phyloP scores from a whole-genome alignment of 2,888 invertebrate species.

The Phyllotreta striolata region DNA sequence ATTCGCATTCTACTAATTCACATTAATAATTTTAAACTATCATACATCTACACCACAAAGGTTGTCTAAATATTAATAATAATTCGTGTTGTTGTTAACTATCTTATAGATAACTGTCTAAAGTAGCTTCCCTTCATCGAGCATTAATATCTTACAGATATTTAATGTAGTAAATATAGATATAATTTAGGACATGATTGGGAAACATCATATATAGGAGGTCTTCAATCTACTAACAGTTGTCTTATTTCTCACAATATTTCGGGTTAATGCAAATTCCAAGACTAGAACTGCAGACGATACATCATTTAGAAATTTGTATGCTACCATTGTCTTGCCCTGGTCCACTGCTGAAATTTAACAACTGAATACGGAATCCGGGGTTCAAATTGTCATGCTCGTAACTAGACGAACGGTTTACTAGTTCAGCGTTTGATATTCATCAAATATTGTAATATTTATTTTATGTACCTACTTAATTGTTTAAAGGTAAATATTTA shows the following conservation, averaged over 20 bases:
- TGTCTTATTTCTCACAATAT: conserved; percentile 18
- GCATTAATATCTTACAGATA: too few relatives aligned
- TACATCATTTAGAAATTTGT: conserved; percentile 17
- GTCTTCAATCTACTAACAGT: conserved; percentile 7
- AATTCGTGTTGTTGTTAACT: too few relatives aligned
- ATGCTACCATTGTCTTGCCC: conserved; percentile 6
- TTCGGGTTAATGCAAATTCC: conserved; percentile 15
- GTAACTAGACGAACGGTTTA: conserved; percentile 7
- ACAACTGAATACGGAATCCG: conserved; percentile 6
- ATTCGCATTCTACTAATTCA: conserved; percentile 16
- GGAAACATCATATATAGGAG: background rate
- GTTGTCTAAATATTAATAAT: too few relatives aligned
- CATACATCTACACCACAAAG: too few relatives aligned
- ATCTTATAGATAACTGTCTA: too few relatives aligned
- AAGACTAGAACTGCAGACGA: conserved; percentile 5
- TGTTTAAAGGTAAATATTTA: conserved; percentile 2
- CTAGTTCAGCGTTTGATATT: background rate
- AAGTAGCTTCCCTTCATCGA: too few relatives aligned
- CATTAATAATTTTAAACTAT: conserved; percentile 13
- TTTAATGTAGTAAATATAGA: too few relatives aligned
- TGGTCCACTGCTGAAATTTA: conserved; percentile 13
- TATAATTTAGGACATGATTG: background rate
- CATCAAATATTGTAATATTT: conserved; percentile 3
- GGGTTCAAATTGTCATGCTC: conserved; percentile 11
- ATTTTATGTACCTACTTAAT: background rate